Evolutionary conservation across 2,113 vertebrate species (phyloP).

Genomic region (Empidonax traillii): DNA sequence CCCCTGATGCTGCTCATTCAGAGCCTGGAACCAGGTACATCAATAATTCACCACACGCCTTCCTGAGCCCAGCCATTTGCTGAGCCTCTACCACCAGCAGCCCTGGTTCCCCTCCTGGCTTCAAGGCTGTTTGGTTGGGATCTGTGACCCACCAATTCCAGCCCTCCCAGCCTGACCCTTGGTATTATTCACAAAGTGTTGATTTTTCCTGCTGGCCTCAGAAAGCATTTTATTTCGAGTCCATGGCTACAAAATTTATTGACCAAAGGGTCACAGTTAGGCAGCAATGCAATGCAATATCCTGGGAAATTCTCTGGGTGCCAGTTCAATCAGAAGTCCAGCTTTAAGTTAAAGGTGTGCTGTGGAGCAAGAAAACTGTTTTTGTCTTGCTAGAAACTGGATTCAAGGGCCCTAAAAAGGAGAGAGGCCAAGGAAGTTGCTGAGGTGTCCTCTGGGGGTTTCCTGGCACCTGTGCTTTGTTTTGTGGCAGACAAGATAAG

Average conservation of each 20-base stretch:
- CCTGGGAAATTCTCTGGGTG: background rate
- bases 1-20: constrained; percentile 37
- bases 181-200: background rate
- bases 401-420: background rate
- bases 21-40: constrained; percentile 38
- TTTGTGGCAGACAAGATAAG: background rate
- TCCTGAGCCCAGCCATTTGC: background rate
- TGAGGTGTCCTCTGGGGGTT: background rate
- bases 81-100: background rate
- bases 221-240: background rate
- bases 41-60: constrained; percentile 47
- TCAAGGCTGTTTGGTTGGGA: background rate
- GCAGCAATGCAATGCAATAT: background rate
- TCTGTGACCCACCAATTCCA: background rate
- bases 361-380: background rate
- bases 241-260: background rate
- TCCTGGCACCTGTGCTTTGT: background rate
- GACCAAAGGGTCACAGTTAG: background rate
- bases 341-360: background rate
- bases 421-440: background rate
- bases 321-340: background rate
- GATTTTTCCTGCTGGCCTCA: background rate
- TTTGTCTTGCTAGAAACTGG: background rate
- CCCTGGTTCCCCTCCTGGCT: background rate
- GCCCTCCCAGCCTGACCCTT: background rate